These are phyloP conservation scores for Aldabrachelys gigantea DNA, from an alignment of 2,113 vertebrate genomes.

Conservation along the genomic window DNA sequence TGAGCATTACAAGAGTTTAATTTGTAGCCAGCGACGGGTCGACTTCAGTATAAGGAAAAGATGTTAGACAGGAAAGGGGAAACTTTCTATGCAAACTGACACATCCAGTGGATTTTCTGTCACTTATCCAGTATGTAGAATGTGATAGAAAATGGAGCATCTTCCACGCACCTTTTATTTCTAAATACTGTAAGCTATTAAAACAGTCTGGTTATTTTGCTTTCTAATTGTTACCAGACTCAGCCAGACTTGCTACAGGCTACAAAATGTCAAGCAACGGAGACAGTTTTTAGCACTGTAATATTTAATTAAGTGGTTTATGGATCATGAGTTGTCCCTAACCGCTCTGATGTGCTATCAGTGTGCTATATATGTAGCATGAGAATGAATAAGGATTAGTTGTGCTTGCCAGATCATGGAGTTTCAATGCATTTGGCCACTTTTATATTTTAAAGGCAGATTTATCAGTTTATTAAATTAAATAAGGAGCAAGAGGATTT, in stretches of 20 bases:
- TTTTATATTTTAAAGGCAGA: conserved; percentile 15
- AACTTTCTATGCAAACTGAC: neutral
- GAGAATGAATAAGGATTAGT: neutral
- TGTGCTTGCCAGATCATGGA: neutral
- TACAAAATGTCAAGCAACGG: neutral
- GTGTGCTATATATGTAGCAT: neutral
- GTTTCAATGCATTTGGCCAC: conserved; percentile 25
- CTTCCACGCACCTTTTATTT: neutral
- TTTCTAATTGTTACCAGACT: neutral
- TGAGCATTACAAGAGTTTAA: neutral
- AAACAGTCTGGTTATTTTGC: neutral
- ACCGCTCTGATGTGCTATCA: neutral
- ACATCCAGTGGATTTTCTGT: rapidly evolving
- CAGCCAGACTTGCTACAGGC: neutral
- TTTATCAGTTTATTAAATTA: conserved; percentile 9
- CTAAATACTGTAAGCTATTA: neutral
- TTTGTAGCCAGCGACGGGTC: neutral
- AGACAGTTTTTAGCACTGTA: neutral
- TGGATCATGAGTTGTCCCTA: neutral
- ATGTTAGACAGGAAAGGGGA: neutral
- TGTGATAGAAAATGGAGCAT: neutral
- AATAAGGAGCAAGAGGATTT: neutral
- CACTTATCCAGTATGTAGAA: neutral
- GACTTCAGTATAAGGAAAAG: neutral
- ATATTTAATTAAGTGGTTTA: neutral